phyloP scores from a whole-genome alignment of 2,888 invertebrate species.

The Andrena flavipes region DNA sequence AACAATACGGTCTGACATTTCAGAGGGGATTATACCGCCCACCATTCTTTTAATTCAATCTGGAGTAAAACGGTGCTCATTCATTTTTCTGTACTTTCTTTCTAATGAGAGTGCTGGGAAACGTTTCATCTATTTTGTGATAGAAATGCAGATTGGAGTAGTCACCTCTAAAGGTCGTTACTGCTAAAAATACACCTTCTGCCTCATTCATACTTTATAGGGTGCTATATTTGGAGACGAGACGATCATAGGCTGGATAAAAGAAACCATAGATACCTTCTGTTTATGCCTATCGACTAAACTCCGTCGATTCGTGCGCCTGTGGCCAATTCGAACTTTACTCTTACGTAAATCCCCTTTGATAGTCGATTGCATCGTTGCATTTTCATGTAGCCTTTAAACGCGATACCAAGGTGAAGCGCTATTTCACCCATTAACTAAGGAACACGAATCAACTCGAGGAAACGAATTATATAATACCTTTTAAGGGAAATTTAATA shows the following conservation, averaged over 20 bases:
- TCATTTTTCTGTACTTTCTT: background rate
- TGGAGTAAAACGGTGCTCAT: background rate
- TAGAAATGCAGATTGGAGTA: slow-evolving; percentile 7
- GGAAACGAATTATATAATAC: no score
- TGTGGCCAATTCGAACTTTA: slow-evolving; percentile 24
- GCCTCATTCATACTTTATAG: slow-evolving; percentile 58
- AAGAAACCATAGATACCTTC: background rate
- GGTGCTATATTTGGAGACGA: slow-evolving; percentile 53
- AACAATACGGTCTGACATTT: no score
- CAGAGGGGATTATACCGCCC: background rate
- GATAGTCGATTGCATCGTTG: slow-evolving; percentile 16
- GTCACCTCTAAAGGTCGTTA: slow-evolving; percentile 48
- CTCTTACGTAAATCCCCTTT: slow-evolving; percentile 8
- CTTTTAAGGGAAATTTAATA: no score
- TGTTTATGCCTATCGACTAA: slow-evolving; percentile 17
- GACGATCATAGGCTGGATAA: slow-evolving; percentile 42
- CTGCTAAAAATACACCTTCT: slow-evolving; percentile 58
- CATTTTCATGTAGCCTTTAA: background rate
- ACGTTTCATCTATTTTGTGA: slow-evolving; percentile 21
- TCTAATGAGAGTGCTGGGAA: background rate
- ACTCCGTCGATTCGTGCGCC: slow-evolving; percentile 28
- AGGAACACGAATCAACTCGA: no score
- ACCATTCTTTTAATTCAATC: background rate
- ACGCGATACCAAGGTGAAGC: background rate
- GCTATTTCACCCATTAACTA: no score